Evolutionary conservation across 1,140 invertebrate species (phyloP).

Genomic region (Ctenoplectra terminalis): DNA sequence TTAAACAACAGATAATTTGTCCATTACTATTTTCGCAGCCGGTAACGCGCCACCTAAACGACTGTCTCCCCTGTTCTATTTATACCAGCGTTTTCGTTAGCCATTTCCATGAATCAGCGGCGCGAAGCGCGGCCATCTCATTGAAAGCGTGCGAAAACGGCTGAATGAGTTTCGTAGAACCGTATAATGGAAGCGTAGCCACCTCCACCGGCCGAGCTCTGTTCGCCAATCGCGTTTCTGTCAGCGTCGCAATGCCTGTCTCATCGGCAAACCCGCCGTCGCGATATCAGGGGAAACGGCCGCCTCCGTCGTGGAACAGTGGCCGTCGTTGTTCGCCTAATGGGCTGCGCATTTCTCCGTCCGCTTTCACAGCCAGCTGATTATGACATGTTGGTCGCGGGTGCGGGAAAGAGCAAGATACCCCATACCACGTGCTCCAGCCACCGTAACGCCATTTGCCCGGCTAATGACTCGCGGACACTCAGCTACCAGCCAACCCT

Average conservation of each 20-base stretch:
- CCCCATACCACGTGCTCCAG: conserved; percentile 78
- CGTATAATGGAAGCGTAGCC: conserved; percentile 58
- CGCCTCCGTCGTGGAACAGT: conserved; percentile 73
- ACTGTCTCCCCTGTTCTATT: conserved; percentile 8
- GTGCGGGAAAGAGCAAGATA: conserved; percentile 59
- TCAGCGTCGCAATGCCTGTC: conserved; percentile 26
- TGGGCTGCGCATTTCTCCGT: conserved; percentile 80
- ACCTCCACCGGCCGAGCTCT: conserved; percentile 18
- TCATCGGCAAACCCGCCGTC: conserved; percentile 33
- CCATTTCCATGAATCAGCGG: conserved; percentile 43
- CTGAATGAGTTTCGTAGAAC: conserved; percentile 65
- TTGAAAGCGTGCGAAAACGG: conserved; percentile 64
- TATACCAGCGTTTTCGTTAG: conserved; percentile 33
- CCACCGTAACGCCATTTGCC: conserved; percentile 81
- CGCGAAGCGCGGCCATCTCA: conserved; percentile 53
- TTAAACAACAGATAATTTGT: conserved; percentile 41
- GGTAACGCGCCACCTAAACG: conserved; percentile 16
- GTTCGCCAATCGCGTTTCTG: conserved; percentile 54
- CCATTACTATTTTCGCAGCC: conserved; percentile 4
- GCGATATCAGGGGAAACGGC: conserved; percentile 58
- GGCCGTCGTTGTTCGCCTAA: conserved; percentile 80
- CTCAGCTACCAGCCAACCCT: conserved; percentile 59
- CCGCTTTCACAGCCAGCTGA: conserved; percentile 82
- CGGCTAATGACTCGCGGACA: conserved; percentile 81
- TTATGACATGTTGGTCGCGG: conserved; percentile 81